These are phyloP conservation scores for Stictocephala bisonia DNA, from an alignment of 2,888 invertebrate genomes.

Conservation along the genomic window DNA sequence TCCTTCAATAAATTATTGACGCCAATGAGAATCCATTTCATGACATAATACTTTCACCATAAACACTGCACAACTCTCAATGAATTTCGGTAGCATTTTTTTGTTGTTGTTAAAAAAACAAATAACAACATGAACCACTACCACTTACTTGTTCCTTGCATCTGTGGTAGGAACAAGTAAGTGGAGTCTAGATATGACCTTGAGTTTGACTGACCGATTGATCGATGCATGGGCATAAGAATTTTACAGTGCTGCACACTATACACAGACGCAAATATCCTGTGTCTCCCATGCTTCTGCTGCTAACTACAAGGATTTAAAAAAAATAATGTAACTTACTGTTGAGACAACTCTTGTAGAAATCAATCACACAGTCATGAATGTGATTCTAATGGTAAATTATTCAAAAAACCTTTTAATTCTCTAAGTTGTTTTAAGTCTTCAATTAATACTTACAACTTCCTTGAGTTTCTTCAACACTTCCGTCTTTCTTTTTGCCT, in stretches of 20 bases:
- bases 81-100: constrained; percentile 43
- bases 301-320: no score
- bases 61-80: constrained; percentile 32
- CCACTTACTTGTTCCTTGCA: no score
- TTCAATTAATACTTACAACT: constrained; percentile 70
- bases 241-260: no score
- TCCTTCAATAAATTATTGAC: constrained; percentile 19
- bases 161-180: constrained; percentile 38
- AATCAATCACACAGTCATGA: no score
- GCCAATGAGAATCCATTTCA: constrained; percentile 40
- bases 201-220: no score
- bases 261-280: no score
- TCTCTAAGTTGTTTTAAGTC: background rate
- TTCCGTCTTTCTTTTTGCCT: constrained; percentile 89
- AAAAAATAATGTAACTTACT: no score
- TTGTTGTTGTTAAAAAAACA: constrained; percentile 41
- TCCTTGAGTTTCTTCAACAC: constrained; percentile 86
- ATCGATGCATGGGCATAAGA: no score
- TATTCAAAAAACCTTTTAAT: background rate
- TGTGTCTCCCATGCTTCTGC: no score
- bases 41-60: constrained; percentile 39
- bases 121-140: constrained; percentile 19
- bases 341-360: background rate
- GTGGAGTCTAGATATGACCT: no score
- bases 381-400: background rate